These are phyloP conservation scores for Alligator mississippiensis DNA, from an alignment of 2,113 vertebrate species.

Conservation along the genomic window DNA sequence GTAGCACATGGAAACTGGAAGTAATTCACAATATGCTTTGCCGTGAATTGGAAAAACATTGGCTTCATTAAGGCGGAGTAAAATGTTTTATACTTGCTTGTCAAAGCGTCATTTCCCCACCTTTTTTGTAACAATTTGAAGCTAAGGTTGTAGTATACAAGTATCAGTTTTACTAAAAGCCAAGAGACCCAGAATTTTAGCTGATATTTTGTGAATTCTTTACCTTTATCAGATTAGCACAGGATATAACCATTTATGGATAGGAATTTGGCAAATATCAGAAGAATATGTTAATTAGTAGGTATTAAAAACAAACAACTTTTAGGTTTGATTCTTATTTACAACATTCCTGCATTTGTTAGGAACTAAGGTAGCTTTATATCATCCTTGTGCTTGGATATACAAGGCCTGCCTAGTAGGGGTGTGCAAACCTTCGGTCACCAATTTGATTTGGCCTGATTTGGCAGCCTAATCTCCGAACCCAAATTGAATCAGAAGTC, in stretches of 20 bases:
- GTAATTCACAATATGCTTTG: background rate
- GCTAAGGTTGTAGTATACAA: background rate
- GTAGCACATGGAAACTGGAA: background rate
- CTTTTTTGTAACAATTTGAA: background rate
- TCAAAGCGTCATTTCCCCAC: rapidly evolving
- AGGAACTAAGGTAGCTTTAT: rapidly evolving
- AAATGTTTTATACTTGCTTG: background rate
- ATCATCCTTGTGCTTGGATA: background rate
- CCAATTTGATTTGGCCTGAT: no score
- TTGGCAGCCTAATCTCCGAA: no score
- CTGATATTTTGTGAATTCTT: background rate
- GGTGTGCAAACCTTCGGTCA: no score
- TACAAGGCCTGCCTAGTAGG: background rate
- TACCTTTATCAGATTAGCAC: background rate
- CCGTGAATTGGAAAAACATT: background rate
- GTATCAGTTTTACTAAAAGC: background rate
- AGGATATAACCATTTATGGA: background rate
- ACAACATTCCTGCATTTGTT: background rate
- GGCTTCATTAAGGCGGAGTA: no score
- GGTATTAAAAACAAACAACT: background rate
- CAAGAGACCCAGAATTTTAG: background rate
- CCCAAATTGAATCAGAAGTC: no score
- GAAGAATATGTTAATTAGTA: rapidly evolving
- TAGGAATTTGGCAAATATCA: background rate
- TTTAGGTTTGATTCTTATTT: background rate